Base-by-base conservation (phyloP, 2,888 invertebrate genomes). In the Polietes domitor region DNA sequence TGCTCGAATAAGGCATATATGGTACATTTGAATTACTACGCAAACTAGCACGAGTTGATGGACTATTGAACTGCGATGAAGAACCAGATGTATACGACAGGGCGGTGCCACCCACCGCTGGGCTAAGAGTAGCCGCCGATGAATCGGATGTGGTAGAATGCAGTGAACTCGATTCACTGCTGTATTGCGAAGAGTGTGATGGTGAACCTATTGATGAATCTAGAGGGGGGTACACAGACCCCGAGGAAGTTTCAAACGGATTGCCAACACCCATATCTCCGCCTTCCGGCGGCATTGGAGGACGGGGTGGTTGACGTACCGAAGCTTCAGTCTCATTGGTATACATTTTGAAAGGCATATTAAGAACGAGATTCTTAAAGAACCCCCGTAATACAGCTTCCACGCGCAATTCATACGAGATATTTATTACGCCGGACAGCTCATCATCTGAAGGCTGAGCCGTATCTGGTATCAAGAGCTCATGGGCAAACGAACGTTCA, bases 361-460 rank as follows among this genome's bases (percentile, higher is more conserved):
- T 89, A 4, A 92, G 86, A 43, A 89, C 87, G 19, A 92, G 85
- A 87, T 92, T 92, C 86, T 92, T 92, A 74, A 91, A 91, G 71
- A 92, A 89, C 0, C 92, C 92, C 2, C 91, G 89, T 73, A 92
- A 82, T 58, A 92, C 90, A 1, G 92, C 92, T 83, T 92, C 92
- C 2, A 92, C 91, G 6, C 91, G 91, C 47, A 92, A 83, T 75
- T 91, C 90, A 81, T 92, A 92, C 5, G 87, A 80, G 77, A 92
- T 89, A 26, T 89, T 88, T 41, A 92, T 91, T 12, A 92, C 90
- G 4, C 88, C 88, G 32, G 91, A 91, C 10, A 86, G 75, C 15
- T 88, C 84, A 50, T 87, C 88, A 75, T 92, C 91, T 4, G 89
- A 87, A 1, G 92, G 92, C 72, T 91, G 92, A 6, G 90, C 89